Percentiles rank a stretch among this genome's conserved stretches.
phyloP scores from a whole-genome alignment of 2,113 vertebrate species.

The Boulengeromyrus knoepffleri region DNA sequence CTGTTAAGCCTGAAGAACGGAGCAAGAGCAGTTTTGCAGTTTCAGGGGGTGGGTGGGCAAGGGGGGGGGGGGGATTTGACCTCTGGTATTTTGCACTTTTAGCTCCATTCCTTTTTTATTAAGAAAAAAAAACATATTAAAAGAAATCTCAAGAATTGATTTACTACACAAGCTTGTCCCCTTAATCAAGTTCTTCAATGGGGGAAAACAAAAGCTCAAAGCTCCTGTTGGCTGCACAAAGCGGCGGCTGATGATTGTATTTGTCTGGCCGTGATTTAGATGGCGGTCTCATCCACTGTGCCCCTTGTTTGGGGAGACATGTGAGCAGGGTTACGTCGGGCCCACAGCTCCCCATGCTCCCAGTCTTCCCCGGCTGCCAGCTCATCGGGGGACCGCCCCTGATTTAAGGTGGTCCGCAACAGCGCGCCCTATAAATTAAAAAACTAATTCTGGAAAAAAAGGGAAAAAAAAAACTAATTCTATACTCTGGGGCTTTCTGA shows the following conservation, averaged over 20 bases:
- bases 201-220: not conserved
- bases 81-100: constrained; percentile 16
- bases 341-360: constrained; percentile 72
- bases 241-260: constrained; percentile 80
- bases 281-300: constrained; percentile 75
- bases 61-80: not conserved
- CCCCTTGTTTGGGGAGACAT: constrained; percentile 67
- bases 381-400: constrained; percentile 81
- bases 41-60: not conserved
- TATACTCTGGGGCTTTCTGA: constrained; percentile 83
- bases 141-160: constrained; percentile 2
- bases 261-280: constrained; percentile 94
- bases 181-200: constrained; percentile 12
- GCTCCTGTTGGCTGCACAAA: constrained; percentile 39
- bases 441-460: constrained; percentile 75
- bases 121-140: constrained; percentile 10
- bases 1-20: not conserved
- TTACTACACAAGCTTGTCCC: constrained; percentile 15
- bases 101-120: constrained; percentile 11
- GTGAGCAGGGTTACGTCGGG: constrained; percentile 76
- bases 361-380: constrained; percentile 56
- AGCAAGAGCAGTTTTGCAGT: not conserved
- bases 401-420: constrained; percentile 85
- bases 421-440: constrained; percentile 85
- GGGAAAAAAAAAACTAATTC: constrained; percentile 65